These are phyloP conservation scores for Dolichotis patagonum DNA, from an alignment of 2,113 vertebrate genomes.

Conservation along the genomic window DNA sequence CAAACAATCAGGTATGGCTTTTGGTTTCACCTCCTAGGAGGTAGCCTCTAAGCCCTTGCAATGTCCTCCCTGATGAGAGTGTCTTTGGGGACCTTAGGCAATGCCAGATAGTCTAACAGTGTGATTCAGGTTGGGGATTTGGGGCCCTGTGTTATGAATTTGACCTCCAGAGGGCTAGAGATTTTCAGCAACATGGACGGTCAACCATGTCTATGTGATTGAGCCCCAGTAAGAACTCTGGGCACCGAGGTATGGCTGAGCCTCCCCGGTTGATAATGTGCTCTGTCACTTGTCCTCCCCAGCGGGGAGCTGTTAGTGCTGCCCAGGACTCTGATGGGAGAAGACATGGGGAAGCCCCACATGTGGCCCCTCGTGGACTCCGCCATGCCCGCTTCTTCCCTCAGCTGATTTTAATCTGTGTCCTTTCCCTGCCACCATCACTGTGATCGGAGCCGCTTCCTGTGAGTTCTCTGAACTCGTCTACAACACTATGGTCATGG, in stretches of 20 bases:
- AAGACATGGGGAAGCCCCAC: not conserved
- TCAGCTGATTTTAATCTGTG: not conserved
- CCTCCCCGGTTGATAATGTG: fast-evolving
- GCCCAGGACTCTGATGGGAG: fast-evolving
- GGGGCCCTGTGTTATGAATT: not conserved
- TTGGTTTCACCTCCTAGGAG: not conserved
- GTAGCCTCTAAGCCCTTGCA: not conserved
- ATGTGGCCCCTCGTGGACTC: fast-evolving
- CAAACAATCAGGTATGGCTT: not conserved
- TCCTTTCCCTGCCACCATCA: not conserved
- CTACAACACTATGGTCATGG: not conserved
- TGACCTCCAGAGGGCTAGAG: not conserved
- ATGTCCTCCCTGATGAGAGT: not conserved
- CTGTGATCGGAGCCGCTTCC: too few species aligned
- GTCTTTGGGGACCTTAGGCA: not conserved
- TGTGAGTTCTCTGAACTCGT: not conserved
- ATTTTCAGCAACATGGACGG: fast-evolving
- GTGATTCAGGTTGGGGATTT: not conserved
- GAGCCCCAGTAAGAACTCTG: not conserved
- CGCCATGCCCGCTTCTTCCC: fast-evolving
- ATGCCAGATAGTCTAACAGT: not conserved
- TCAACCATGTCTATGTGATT: not conserved
- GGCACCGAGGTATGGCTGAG: not conserved
- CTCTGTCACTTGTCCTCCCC: fast-evolving
- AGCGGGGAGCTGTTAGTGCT: not conserved